Base-by-base conservation (phyloP, 2,888 invertebrate species). In the Fabriciana adippe region DNA sequence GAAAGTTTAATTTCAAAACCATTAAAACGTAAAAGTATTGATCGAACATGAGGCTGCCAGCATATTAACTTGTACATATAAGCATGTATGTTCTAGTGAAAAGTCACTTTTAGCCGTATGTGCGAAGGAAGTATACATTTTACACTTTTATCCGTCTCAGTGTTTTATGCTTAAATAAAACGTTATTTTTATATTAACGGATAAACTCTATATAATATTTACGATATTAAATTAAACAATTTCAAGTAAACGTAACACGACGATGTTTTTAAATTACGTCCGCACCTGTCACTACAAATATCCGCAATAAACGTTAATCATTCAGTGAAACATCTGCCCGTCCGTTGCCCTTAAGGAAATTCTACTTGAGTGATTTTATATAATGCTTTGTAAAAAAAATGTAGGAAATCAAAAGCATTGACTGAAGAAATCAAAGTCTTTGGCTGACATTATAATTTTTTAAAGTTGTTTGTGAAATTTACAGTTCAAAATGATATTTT, bases 251-350 rank as follows among this genome's bases (percentile, higher is more conserved):
- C 8, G 21, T 57, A 55, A 57, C 45, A 57, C 21, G 6, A 16
- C 6, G 48, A 45, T 21, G 11, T 59, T 18, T n/a, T 59, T 59
- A 48, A 59, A 59, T 59, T 59, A 48, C 26, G 26, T 47, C 26
- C 59, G 16, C 59, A 59, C 47, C 59, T 59, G 59, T 48, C 59
- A 48, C 59, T 48, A 26, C 26, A 6, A 59, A 48, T 59, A 48
- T 59, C 59, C 59, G 48, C 59, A 47, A 59, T 47, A 47, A 45
- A 21, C 48, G 13, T 59, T 59, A 47, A 59, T 59, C 59, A 59
- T 48, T 47, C 11, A 47, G 59, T 47, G 47, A n/a, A 59, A 59
- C 59, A 59, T 59, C 59, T 59, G 59, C 48, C 59, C 48, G 59
- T 59, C 47, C 48, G 48, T 48, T 59, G 48, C 47, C 59, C 59